phyloP scores from a whole-genome alignment of 2,113 vertebrate genomes.

The Thunnus maccoyii region DNA sequence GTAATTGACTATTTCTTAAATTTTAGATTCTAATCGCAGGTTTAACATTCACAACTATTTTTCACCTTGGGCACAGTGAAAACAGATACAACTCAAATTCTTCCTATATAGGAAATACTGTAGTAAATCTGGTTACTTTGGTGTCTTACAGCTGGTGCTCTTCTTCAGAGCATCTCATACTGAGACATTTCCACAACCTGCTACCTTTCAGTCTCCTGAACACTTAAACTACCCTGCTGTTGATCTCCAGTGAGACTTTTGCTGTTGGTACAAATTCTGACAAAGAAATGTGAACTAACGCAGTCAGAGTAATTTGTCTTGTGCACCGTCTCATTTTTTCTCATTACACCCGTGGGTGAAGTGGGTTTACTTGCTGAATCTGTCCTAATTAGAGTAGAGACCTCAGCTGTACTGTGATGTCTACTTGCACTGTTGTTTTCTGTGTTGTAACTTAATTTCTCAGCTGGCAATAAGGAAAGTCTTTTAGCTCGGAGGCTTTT shows the following conservation, averaged over 20 bases:
- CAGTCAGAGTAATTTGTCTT: not conserved
- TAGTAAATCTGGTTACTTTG: not conserved
- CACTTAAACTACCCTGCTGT: not conserved
- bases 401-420: slow-evolving; percentile 21
- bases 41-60: too few relatives aligned
- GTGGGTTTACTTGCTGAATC: slow-evolving; percentile 17
- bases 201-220: not conserved
- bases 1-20: too few relatives aligned
- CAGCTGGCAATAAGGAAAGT: slow-evolving; percentile 28
- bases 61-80: too few relatives aligned
- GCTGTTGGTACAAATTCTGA: not conserved
- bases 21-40: too few relatives aligned
- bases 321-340: not conserved
- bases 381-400: slow-evolving; percentile 30
- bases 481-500: slow-evolving; percentile 1
- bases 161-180: not conserved
- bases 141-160: not conserved
- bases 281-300: slow-evolving; percentile 17
- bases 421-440: not conserved
- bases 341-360: not conserved
- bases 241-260: not conserved
- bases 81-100: too few relatives aligned
- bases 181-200: not conserved
- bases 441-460: slow-evolving; percentile 18
- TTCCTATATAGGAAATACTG: too few relatives aligned